Percentiles rank a stretch among this genome's conserved stretches.
phyloP scores from a whole-genome alignment of 2,888 invertebrate species.

The Ophion ellenae region DNA sequence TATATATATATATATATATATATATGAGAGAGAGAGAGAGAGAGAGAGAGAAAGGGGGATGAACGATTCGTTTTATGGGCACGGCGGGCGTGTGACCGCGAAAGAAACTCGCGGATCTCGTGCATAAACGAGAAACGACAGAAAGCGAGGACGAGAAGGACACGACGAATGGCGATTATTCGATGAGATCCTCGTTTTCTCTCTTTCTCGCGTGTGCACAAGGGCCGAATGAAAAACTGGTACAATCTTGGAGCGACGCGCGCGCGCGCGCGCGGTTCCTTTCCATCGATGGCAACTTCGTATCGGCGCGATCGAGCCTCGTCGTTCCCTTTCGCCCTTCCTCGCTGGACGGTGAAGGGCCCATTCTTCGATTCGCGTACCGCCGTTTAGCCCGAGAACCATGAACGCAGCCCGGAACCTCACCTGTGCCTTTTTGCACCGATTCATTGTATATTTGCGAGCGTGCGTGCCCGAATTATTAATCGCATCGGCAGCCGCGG shows the following conservation, averaged over 20 bases:
- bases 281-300: conserved; percentile 42
- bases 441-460: conserved; percentile 78
- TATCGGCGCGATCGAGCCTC: conserved; percentile 14
- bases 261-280: conserved; percentile 69
- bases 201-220: conserved; percentile 62
- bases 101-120: conserved; percentile 79
- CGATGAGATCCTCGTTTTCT: conserved; percentile 26
- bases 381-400: conserved; percentile 58
- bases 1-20: not conserved
- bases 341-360: not conserved
- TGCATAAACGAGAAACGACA: conserved; percentile 76
- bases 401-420: conserved; percentile 53
- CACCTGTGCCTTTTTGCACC: conserved; percentile 79
- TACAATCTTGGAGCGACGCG: conserved; percentile 76
- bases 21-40: not conserved
- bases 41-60: conserved; percentile 9
- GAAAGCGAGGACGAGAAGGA: conserved; percentile 45
- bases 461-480: conserved; percentile 79
- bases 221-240: conserved; percentile 81
- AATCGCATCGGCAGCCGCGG: conserved; percentile 67
- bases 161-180: conserved; percentile 13
- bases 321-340: conserved; percentile 52
- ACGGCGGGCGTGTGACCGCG: conserved; percentile 79
- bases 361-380: conserved; percentile 62
- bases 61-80: conserved; percentile 78